Percentiles rank a stretch among this genome's conserved stretches.
phyloP scores from a whole-genome alignment of 2,113 vertebrate genomes.

The Lycocorax pyrrhopterus region DNA sequence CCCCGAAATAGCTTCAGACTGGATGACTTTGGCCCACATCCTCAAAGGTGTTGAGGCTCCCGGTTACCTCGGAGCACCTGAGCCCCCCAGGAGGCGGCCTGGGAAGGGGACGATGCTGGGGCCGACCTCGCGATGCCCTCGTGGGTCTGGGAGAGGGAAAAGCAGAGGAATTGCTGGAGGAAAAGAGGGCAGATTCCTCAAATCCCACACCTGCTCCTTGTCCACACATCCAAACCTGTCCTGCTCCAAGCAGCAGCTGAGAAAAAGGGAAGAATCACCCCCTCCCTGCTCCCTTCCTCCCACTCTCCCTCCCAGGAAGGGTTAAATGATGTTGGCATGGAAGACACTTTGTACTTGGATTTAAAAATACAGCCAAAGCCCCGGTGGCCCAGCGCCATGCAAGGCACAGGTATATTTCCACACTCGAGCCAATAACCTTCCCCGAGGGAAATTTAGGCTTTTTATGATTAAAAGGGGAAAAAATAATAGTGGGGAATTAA shows the following conservation, averaged over 20 bases:
- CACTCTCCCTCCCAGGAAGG: neutral
- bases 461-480: conserved; percentile 69
- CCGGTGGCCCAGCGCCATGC: neutral
- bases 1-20: conserved; percentile 48
- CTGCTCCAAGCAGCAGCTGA: accelerated
- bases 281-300: neutral
- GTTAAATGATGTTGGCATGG: neutral
- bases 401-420: conserved; percentile 61
- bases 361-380: conserved; percentile 64
- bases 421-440: conserved; percentile 59
- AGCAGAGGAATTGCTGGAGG: accelerated
- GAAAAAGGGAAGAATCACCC: neutral
- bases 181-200: neutral
- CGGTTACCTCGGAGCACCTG: neutral
- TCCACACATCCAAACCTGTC: neutral
- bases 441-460: conserved; percentile 66
- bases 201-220: neutral
- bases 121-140: neutral
- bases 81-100: neutral
- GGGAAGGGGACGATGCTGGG: neutral
- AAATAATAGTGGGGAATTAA: conserved; percentile 64
- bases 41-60: conserved; percentile 35
- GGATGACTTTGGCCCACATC: conserved; percentile 63
- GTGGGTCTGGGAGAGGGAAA: accelerated
- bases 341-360: conserved; percentile 60